A percentile compares a stretch with the other conserved stretches of the same genome.
Conservation (phyloP, 2,797 vertebrate species). For the Basileuterus tristriatus region DNA sequence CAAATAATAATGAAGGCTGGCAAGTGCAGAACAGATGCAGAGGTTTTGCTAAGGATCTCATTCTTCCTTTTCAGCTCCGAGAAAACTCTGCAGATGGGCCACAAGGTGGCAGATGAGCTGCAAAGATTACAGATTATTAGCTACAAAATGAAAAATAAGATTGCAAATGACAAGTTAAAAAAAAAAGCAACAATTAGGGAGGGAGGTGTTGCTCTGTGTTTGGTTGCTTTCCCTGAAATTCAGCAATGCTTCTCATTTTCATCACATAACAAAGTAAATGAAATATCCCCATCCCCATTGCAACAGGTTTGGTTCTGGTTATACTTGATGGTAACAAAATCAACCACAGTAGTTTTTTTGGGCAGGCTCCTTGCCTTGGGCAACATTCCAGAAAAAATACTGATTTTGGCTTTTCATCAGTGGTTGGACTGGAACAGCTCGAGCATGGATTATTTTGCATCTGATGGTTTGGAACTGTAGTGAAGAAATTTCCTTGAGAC, state of each 20-base stretch:
- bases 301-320: background rate
- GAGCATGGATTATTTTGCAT: background rate
- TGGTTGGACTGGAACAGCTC: background rate
- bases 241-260: background rate
- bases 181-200: background rate
- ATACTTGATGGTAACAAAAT: background rate
- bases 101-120: conserved; percentile 73
- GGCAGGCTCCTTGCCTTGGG: background rate
- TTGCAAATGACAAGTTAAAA: background rate
- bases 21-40: background rate
- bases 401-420: background rate
- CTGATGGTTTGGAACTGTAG: background rate
- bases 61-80: background rate
- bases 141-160: background rate
- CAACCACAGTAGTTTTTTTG: background rate
- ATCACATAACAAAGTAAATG: background rate
- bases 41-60: background rate
- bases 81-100: background rate
- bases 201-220: background rate
- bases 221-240: background rate
- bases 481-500: background rate
- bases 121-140: conserved; percentile 11
- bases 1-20: background rate
- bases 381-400: background rate
- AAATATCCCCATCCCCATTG: background rate